phyloP scores from a whole-genome alignment of 2,888 invertebrate species.

The Entomobrya multifasciata region DNA sequence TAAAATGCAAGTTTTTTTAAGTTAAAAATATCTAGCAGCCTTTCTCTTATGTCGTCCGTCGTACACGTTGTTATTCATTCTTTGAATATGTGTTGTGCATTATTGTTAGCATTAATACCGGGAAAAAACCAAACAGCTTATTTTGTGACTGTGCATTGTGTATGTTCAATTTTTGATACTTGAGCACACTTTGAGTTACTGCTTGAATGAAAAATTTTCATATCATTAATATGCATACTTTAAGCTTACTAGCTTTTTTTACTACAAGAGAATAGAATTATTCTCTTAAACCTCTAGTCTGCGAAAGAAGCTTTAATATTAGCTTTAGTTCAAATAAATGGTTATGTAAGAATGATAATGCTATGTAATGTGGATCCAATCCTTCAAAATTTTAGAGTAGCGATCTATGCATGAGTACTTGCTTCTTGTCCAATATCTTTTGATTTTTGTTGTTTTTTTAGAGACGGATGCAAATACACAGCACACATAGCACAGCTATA shows the following conservation, averaged over 20 bases:
- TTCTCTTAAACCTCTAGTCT: conserved; percentile 8
- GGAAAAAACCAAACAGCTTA: conserved; percentile 19
- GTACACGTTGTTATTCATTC: not conserved
- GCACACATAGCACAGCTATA: not conserved
- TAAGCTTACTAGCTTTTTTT: conserved; percentile 23
- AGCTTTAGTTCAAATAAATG: conserved; percentile 54
- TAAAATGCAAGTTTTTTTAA: conserved; percentile 54
- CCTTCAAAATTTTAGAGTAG: no score
- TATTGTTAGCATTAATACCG: not conserved
- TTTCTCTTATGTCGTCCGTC: not conserved
- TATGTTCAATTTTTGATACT: conserved; percentile 57
- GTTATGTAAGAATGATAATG: no score
- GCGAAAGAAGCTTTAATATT: conserved; percentile 18
- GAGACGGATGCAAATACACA: no score
- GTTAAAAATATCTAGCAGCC: conserved; percentile 3
- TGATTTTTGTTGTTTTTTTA: no score
- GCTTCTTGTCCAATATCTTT: no score
- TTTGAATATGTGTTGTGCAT: not conserved
- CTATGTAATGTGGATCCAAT: no score
- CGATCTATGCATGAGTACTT: no score
- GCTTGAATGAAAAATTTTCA: conserved; percentile 36
- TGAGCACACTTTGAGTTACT: conserved; percentile 51
- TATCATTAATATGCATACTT: conserved; percentile 44
- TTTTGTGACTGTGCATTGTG: conserved; percentile 11
- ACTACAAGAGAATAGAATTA: conserved; percentile 18